A percentile compares a stretch with the other conserved stretches of the same genome.
These are phyloP conservation scores for Meta bourneti DNA, from an alignment of 2,888 invertebrate species.

Conservation along the genomic window DNA sequence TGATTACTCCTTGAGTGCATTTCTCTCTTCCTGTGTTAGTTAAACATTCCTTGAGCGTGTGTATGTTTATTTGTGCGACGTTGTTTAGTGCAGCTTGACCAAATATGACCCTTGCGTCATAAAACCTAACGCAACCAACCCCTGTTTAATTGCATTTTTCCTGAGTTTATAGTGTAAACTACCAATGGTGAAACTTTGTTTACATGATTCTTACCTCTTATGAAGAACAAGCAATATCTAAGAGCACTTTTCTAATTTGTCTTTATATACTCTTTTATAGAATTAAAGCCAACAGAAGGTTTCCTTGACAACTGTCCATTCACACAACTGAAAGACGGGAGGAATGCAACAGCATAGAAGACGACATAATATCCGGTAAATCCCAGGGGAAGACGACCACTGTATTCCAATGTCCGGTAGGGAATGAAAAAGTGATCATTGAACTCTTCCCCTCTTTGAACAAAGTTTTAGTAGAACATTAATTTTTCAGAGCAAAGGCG, in stretches of 20 bases:
- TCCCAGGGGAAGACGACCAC: constrained; percentile 15
- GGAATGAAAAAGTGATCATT: constrained; percentile 28
- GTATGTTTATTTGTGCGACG: no score
- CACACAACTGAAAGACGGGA: not conserved
- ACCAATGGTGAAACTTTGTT: no score
- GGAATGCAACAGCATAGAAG: not conserved
- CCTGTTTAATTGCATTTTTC: no score
- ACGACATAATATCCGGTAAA: constrained; percentile 19
- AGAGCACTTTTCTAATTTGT: not conserved
- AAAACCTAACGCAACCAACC: no score
- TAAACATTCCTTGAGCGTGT: no score
- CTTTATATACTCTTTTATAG: not conserved
- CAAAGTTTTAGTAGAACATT: constrained; percentile 48
- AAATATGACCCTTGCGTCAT: no score
- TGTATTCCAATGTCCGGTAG: constrained; percentile 9
- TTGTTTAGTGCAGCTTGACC: no score
- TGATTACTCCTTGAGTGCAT: no score
- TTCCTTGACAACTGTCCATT: not conserved
- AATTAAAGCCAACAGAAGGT: not conserved
- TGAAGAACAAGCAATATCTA: no score
- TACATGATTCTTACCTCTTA: no score
- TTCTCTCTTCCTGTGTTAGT: no score
- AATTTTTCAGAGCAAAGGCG: constrained; percentile 44
- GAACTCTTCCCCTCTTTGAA: constrained; percentile 23
- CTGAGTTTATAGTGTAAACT: no score